Conservation (phyloP, 2,113 vertebrate genomes). For the Setophaga coronata region DNA sequence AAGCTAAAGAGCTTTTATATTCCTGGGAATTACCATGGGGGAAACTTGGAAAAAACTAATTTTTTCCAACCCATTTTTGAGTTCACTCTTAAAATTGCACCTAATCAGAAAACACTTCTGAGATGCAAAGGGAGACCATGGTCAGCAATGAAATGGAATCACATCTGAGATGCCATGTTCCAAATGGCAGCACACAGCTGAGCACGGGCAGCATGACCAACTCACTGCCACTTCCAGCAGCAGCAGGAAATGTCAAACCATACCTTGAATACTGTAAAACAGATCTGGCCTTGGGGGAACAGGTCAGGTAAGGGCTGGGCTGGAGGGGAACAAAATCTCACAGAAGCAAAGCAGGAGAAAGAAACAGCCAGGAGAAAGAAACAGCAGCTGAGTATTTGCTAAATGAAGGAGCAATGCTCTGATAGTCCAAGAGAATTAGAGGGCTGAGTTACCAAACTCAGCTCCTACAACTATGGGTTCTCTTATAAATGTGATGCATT, state of each 20-base stretch:
- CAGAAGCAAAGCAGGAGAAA: not conserved
- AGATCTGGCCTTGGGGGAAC: not conserved
- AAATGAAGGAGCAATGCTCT: not conserved
- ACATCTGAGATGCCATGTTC: accelerated
- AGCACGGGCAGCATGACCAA: not conserved
- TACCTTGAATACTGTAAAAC: not conserved
- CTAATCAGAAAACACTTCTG: not conserved
- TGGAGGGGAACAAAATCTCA: not conserved
- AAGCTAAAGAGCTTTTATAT: not conserved
- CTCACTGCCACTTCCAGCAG: not conserved
- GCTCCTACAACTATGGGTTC: not conserved
- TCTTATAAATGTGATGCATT: not conserved
- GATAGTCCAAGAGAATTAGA: not conserved
- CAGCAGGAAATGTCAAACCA: not conserved
- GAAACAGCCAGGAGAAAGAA: not conserved
- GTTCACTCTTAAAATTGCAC: not conserved
- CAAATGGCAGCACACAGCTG: not conserved
- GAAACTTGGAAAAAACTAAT: not conserved
- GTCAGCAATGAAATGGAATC: accelerated
- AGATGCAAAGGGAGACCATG: not conserved
- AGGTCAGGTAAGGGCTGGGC: not conserved
- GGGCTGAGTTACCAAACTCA: not conserved
- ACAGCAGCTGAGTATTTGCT: not conserved
- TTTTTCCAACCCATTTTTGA: not conserved
- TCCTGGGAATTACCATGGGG: not conserved